phyloP scores from a whole-genome alignment of 2,113 vertebrate species.

The Onychostoma macrolepis region DNA sequence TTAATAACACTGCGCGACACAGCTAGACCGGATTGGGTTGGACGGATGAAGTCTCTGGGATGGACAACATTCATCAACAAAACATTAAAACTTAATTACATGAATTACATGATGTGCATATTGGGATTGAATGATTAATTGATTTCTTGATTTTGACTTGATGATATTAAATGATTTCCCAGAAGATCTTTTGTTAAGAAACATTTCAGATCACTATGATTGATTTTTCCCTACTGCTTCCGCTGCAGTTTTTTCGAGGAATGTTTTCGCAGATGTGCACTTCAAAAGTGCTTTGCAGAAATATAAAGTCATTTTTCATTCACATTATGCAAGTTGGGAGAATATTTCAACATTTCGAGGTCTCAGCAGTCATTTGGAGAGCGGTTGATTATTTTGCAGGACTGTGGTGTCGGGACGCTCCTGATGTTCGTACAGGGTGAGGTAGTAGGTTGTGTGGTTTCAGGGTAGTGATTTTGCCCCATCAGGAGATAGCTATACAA shows the following conservation, averaged over 20 bases:
- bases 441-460: constrained; percentile 99
- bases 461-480: constrained; percentile 98
- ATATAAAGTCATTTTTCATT: background rate
- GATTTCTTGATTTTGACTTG: background rate
- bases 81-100: background rate
- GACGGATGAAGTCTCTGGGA: background rate
- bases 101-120: background rate
- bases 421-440: constrained; percentile 90
- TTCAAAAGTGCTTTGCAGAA: background rate
- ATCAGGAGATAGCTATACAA: constrained; percentile 99
- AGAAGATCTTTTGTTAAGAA: background rate
- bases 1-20: background rate
- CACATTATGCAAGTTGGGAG: background rate
- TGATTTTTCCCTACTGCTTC: background rate
- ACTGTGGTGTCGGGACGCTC: background rate
- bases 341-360: background rate
- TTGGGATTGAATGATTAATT: background rate
- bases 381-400: too few relatives aligned
- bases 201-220: background rate
- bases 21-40: background rate
- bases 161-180: background rate
- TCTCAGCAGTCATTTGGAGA: background rate
- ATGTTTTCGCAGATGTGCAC: background rate
- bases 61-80: background rate
- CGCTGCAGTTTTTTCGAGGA: background rate